Evolutionary conservation across 2,888 invertebrate species (phyloP).

Genomic region (Augochlorella aurata): DNA sequence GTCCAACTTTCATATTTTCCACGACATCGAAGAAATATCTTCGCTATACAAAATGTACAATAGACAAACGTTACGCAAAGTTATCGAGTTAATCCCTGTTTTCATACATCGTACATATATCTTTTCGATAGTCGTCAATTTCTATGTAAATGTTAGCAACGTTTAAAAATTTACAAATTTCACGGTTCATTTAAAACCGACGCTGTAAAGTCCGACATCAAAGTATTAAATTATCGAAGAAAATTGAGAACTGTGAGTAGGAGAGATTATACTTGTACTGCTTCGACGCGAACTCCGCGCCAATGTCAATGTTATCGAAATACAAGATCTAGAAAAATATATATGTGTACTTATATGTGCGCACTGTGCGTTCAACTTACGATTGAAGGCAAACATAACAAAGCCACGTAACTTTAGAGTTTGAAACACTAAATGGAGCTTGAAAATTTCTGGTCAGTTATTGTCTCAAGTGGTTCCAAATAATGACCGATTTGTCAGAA

Average conservation of each 20-base stretch:
- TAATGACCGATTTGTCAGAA: neutral
- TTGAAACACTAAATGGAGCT: neutral
- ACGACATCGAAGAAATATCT: neutral
- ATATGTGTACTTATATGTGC: neutral
- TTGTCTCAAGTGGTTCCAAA: neutral
- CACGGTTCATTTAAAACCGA: neutral
- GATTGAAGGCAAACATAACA: neutral
- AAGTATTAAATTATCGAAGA: neutral
- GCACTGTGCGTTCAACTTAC: neutral
- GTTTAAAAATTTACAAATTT: neutral
- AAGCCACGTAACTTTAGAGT: neutral
- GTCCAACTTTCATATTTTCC: neutral
- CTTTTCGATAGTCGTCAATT: neutral
- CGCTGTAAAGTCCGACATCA: too few relatives aligned
- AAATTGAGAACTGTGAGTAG: slow-evolving; percentile 15
- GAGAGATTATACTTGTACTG: neutral
- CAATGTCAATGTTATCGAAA: slow-evolving; percentile 20
- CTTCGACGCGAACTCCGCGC: slow-evolving; percentile 16
- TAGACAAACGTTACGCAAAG: neutral
- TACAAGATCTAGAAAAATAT: slow-evolving; percentile 60
- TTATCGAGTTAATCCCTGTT: neutral
- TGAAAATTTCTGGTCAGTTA: neutral
- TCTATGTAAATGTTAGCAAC: neutral
- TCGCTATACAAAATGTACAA: slow-evolving; percentile 7
- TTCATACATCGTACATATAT: neutral